phyloP scores from a whole-genome alignment of 2,888 invertebrate genomes.

The Stenurella melanura region DNA sequence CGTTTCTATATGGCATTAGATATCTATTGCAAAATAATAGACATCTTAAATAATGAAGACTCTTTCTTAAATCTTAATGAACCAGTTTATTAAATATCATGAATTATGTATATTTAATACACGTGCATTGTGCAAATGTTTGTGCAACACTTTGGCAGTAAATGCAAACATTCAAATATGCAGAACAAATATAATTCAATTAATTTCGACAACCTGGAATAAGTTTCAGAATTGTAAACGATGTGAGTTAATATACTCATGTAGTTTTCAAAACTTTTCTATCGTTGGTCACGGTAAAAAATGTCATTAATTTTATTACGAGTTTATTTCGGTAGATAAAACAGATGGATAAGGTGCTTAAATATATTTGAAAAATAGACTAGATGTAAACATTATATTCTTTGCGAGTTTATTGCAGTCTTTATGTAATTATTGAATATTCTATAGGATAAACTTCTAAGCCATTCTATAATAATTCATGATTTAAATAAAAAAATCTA shows the following conservation, averaged over 20 bases:
- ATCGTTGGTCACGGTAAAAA: background rate
- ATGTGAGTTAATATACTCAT: too few species aligned
- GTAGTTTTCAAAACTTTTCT: background rate
- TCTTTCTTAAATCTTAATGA: too few species aligned
- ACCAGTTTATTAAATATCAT: background rate
- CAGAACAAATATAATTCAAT: constrained; percentile 57
- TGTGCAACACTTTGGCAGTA: background rate
- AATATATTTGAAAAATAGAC: too few species aligned
- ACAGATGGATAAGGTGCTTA: background rate
- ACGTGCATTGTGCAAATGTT: background rate
- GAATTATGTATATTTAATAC: too few species aligned
- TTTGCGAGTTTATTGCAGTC: too few species aligned
- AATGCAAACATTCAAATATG: constrained; percentile 56
- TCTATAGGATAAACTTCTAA: too few species aligned
- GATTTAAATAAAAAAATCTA: too few species aligned
- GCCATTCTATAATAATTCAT: too few species aligned
- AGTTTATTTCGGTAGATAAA: background rate
- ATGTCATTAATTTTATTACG: background rate
- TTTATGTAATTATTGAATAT: too few species aligned
- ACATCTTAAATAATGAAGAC: too few species aligned
- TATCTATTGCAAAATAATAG: background rate
- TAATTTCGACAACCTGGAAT: constrained; percentile 40
- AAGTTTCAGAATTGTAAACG: too few species aligned
- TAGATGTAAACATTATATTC: too few species aligned
- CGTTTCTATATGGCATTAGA: constrained; percentile 15